phyloP scores from a whole-genome alignment of 2,888 invertebrate species.

The Hyposoter didymator region DNA sequence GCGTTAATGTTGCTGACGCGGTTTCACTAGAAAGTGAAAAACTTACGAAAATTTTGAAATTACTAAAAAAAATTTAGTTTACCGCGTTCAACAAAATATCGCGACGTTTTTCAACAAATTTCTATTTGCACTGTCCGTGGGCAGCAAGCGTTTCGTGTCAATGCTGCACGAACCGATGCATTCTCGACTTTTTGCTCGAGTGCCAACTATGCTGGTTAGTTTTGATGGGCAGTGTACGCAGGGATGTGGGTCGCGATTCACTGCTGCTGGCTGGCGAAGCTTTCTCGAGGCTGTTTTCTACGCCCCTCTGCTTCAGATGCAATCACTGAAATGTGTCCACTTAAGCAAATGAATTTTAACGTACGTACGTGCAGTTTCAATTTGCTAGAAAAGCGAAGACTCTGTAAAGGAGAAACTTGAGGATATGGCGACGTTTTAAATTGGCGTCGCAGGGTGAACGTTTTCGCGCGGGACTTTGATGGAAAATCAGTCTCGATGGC shows the following conservation, averaged over 20 bases:
- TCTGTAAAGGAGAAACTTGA: too few species aligned
- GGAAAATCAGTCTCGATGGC: not conserved
- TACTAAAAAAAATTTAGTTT: too few species aligned
- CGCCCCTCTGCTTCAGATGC: conserved; percentile 19
- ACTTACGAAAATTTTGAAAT: too few species aligned
- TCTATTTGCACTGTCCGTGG: too few species aligned
- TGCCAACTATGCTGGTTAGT: not conserved
- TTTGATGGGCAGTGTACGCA: not conserved
- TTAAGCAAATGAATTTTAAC: conserved; percentile 4
- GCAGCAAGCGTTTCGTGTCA: not conserved
- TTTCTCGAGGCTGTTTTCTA: not conserved
- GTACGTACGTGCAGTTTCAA: not conserved
- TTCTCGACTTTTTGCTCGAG: not conserved
- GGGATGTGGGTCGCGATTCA: conserved; percentile 38
- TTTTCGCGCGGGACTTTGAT: not conserved
- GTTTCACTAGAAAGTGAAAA: too few species aligned
- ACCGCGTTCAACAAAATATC: too few species aligned
- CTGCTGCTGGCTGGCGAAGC: conserved; percentile 26
- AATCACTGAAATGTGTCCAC: conserved; percentile 25
- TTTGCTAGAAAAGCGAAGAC: too few species aligned
- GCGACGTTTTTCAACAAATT: too few species aligned
- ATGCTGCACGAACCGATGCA: too few species aligned
- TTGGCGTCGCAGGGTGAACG: too few species aligned
- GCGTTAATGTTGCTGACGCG: too few species aligned
- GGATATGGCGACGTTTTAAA: too few species aligned